Conservation (phyloP, 2,797 vertebrate genomes). For the Avahi laniger region DNA sequence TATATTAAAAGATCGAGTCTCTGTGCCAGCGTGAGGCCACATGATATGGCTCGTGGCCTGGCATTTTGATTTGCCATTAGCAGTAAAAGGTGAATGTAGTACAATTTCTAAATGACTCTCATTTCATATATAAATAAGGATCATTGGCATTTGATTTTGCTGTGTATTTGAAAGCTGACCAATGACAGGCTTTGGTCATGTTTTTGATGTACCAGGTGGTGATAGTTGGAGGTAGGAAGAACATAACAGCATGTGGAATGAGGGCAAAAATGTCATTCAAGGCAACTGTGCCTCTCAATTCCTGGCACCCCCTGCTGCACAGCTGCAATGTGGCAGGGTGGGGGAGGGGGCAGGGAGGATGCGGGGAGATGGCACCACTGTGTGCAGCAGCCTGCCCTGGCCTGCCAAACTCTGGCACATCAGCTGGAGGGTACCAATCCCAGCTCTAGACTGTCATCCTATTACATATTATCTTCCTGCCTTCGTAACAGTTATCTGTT, state of each 20-base stretch:
- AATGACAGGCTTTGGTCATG: background rate
- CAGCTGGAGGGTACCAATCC: background rate
- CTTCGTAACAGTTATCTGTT: background rate
- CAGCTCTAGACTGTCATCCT: background rate
- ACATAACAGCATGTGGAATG: background rate
- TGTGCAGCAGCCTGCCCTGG: background rate
- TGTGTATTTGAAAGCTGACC: constrained; percentile 1
- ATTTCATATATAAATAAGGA: background rate
- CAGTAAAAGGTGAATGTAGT: background rate
- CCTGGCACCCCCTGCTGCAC: constrained; percentile 47
- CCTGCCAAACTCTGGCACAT: background rate
- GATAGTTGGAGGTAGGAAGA: constrained; percentile 32
- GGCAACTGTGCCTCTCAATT: constrained; percentile 3
- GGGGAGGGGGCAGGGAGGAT: background rate
- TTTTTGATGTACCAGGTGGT: constrained; percentile 25
- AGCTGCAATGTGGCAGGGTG: constrained; percentile 31
- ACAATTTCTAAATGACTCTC: background rate
- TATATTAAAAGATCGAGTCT: background rate
- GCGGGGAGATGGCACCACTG: background rate
- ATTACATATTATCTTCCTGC: background rate
- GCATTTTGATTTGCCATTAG: constrained; percentile 28
- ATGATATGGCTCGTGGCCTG: background rate
- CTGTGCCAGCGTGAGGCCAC: background rate
- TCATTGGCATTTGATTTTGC: background rate
- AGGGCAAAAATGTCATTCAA: constrained; percentile 26